phyloP scores from a whole-genome alignment of 2,888 invertebrate genomes.

The Glyphotaelius pellucidus region DNA sequence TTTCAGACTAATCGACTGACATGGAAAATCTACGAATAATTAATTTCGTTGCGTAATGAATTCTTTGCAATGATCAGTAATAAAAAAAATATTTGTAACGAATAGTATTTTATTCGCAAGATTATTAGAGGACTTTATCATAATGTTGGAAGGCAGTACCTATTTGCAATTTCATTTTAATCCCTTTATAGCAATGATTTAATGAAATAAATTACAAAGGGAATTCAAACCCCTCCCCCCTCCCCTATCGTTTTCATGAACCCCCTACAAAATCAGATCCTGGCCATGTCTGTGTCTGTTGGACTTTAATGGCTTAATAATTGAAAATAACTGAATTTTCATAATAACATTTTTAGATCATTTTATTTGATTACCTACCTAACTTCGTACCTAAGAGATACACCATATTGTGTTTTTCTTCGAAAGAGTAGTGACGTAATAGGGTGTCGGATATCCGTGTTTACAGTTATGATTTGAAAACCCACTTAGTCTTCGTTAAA shows the following conservation, averaged over 20 bases:
- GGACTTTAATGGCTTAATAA: no score
- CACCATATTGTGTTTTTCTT: neutral
- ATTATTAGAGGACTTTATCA: neutral
- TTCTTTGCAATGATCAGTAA: neutral
- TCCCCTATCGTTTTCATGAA: no score
- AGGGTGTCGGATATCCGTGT: conserved; percentile 38
- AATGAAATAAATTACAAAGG: no score
- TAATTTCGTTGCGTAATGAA: conserved; percentile 11
- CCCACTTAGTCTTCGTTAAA: conserved; percentile 28
- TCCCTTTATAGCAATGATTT: no score
- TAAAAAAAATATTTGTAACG: no score
- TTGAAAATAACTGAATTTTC: neutral
- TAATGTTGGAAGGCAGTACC: neutral
- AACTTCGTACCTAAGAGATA: neutral
- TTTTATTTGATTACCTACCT: neutral
- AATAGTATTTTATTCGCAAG: neutral
- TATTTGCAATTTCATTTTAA: neutral
- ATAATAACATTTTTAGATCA: neutral
- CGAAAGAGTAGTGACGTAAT: neutral
- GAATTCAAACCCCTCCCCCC: no score
- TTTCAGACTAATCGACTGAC: conserved; percentile 36
- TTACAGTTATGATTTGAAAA: conserved; percentile 6
- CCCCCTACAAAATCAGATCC: no score
- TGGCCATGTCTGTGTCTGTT: no score
- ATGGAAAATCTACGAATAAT: conserved; percentile 15